Evolutionary conservation across 2,113 vertebrate genomes (phyloP), one percentile per base, ranked within the genome.

Genomic region (Colius striatus): DNA sequence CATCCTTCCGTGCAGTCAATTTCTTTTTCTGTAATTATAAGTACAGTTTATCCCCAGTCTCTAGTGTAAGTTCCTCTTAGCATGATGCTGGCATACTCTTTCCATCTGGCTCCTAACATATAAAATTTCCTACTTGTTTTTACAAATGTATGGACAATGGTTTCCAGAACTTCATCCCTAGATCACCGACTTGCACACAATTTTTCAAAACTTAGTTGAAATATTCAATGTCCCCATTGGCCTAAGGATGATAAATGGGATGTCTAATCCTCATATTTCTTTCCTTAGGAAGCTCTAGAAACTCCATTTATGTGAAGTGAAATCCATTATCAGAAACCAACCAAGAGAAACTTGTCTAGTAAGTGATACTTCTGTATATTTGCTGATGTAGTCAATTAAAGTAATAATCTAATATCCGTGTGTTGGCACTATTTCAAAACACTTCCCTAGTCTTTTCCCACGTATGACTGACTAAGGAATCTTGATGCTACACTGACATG

Each of bases 141-240:
- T 66, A 84, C 55, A 88, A 88, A 93, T 68, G n/a, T 78, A 72
- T 61, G 82, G 60, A 47, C 47, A 94, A 67, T 75, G 72, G 53
- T 94, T 97, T 95, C 95, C 88, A 96, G 84, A 91, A 68, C 90
- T 89, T 78, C 65, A 41, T 91, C 89, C 84, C 82, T 83, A 94
- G 66, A 77, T 95, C 87, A 87, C 82, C 2, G 4, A 65, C 79
- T 94, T 93, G 74, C 74, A 95, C 82, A 77, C 45, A 83, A 93
- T 95, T 95, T 92, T 90, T 97, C 92, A 89, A 93, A 96, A 95
- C 71, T 90, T 47, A 47, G 34, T 83, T 96, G 93, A 96, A 96
- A 93, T 57, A 93, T 77, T 93, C 87, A n/a, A 0, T 60, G 82
- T 93, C 63, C 90, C 92, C 78, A 71, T 55, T 89, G 94, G 86